Evolutionary conservation across 1,140 invertebrate species (phyloP), one percentile per base, ranked within the genome.

Genomic region (Solen grandis): DNA sequence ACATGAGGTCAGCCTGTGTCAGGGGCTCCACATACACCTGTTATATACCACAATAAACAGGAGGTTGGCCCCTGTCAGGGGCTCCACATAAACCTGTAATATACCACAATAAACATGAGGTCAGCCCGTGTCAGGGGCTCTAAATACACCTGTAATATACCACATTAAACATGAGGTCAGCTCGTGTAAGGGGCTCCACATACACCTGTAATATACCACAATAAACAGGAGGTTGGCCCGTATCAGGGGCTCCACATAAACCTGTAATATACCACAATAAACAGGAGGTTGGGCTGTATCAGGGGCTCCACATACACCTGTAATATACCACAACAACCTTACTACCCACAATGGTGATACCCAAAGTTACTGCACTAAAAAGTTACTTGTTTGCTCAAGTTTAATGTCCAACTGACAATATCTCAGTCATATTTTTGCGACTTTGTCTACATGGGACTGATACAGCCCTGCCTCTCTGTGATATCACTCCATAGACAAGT

Each of bases 11-110:
- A 25, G 94, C 93, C 38, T 95, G 93, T 0, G 93, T 94, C 62
- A 99, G 93, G 19, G 96, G 94, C 80, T 97, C 95, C 16, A 99
- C 93, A 87, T 96, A 99, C 1, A 99, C 95, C 94, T 95, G 76
- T 3, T 75, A 85, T 25, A 81, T n/a, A n/a, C n/a, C n/a, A n/a
- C 69, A 81, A 95, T 95, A 75, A 94, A 93, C 41, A 94, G 88
- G 19, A 98, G 93, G 93, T 99, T 98, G 25, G 94, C 93, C 38
- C 95, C 93, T 0, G 93, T 94, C 62, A 99, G 93, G 19, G 96
- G 94, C 80, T 97, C 95, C 16, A 99, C 93, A 87, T 96, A 99
- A 0, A 99, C 95, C 94, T 95, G 76, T 3, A 76, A 85, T 25
- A 81, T n/a, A n/a, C n/a, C n/a, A n/a, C 69, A 81, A 95, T 95